Conservation (phyloP, 1,140 invertebrate species). For the Lepidurus couesii region DNA sequence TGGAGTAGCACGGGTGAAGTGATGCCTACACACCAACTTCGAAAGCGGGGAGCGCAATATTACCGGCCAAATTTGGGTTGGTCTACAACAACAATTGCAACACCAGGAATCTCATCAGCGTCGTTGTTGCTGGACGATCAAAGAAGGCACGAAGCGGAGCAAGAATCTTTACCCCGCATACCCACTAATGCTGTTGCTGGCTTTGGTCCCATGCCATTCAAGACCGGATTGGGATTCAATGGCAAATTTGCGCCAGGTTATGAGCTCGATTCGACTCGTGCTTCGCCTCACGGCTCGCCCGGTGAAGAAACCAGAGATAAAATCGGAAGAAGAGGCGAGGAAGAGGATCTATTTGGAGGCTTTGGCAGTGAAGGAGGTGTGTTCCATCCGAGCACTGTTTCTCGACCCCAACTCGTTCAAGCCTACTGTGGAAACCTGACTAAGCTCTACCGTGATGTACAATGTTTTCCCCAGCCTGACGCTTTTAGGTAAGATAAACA, state of each 20-base stretch:
- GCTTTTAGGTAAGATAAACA: conserved; percentile 58
- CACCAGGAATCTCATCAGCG: background rate
- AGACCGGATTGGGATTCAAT: background rate
- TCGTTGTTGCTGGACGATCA: background rate
- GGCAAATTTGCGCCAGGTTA: background rate
- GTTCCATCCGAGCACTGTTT: conserved; percentile 37
- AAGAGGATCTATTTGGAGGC: background rate
- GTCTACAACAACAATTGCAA: background rate
- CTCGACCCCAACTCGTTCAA: conserved; percentile 37
- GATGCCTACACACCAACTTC: background rate
- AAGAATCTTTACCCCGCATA: background rate
- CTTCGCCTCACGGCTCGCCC: background rate
- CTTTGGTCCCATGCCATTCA: background rate
- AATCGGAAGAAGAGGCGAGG: background rate
- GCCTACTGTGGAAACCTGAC: conserved; percentile 55
- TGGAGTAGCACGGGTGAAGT: background rate
- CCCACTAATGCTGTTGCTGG: background rate
- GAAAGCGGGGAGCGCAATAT: background rate
- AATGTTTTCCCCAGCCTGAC: conserved; percentile 72
- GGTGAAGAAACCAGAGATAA: background rate
- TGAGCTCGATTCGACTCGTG: background rate
- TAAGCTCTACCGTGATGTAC: conserved; percentile 50
- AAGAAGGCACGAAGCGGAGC: background rate
- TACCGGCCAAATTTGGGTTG: background rate
- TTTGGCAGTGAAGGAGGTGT: conserved; percentile 34